Percentiles rank a stretch among this genome's conserved stretches.
Evolutionary conservation across 2,113 vertebrate genomes (phyloP).

Genomic region (Pterocles orientalis): DNA sequence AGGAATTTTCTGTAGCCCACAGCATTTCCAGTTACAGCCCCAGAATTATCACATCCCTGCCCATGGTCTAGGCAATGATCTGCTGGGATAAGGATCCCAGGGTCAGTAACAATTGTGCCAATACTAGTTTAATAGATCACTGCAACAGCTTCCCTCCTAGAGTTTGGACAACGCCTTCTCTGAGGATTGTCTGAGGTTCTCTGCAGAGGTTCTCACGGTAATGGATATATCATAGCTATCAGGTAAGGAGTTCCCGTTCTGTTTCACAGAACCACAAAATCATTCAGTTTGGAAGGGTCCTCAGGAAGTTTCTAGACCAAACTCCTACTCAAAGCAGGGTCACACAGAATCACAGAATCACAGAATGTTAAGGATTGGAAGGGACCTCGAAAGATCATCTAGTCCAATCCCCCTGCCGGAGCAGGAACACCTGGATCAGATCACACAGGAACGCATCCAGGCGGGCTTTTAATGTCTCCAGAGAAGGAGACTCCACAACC

Average conservation of each 20-base stretch:
- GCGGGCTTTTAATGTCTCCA: too few species aligned
- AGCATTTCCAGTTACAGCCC: not conserved
- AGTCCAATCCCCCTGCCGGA: too few species aligned
- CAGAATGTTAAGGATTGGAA: too few species aligned
- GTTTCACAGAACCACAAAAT: not conserved
- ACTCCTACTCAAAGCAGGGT: not conserved
- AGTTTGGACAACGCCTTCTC: not conserved
- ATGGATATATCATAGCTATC: not conserved
- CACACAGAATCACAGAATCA: too few species aligned
- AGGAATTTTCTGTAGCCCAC: not conserved
- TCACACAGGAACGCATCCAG: too few species aligned
- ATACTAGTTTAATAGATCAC: not conserved
- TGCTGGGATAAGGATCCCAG: not conserved
- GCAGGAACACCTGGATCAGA: too few species aligned
- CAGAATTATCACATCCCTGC: not conserved
- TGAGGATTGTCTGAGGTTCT: not conserved
- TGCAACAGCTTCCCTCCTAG: not conserved
- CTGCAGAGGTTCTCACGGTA: not conserved
- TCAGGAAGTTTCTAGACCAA: not conserved
- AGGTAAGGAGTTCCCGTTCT: not conserved
- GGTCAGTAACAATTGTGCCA: not conserved
- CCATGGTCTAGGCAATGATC: not conserved
- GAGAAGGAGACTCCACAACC: too few species aligned
- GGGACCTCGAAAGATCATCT: too few species aligned
- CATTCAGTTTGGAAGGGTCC: not conserved